Evolutionary conservation across 2,888 invertebrate species (phyloP).

Genomic region (Dastarcus helophoroides): DNA sequence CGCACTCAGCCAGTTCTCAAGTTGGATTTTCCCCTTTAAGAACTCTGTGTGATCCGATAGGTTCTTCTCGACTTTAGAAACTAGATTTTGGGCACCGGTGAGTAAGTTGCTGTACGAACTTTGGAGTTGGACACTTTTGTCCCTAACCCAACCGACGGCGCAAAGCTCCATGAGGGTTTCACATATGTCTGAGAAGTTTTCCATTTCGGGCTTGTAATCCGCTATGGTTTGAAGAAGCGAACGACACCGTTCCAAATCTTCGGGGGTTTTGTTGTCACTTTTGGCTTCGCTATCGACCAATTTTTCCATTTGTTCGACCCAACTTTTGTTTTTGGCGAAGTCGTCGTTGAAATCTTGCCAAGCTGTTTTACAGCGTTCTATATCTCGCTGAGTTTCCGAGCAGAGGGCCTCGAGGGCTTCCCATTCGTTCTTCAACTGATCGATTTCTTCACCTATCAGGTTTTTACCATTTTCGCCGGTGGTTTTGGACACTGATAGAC

Average conservation of each 20-base stretch:
- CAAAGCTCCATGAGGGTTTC: slow-evolving; percentile 79
- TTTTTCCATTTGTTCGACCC: slow-evolving; percentile 59
- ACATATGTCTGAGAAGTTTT: slow-evolving; percentile 77
- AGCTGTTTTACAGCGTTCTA: slow-evolving; percentile 64
- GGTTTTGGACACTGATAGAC: slow-evolving; percentile 61
- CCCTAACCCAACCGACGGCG: slow-evolving; percentile 73
- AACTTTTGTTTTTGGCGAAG: slow-evolving; percentile 59
- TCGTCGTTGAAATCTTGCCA: slow-evolving; percentile 74
- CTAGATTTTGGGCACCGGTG: slow-evolving; percentile 67
- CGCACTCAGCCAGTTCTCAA: slow-evolving; percentile 72
- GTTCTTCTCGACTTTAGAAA: slow-evolving; percentile 81
- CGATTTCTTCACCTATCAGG: slow-evolving; percentile 66
- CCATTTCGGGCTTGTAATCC: slow-evolving; percentile 63
- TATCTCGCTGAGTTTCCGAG: slow-evolving; percentile 61
- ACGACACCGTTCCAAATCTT: slow-evolving; percentile 65
- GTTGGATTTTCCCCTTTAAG: slow-evolving; percentile 70
- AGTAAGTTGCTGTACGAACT: slow-evolving; percentile 68
- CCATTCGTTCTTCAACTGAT: slow-evolving; percentile 71
- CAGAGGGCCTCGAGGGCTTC: slow-evolving; percentile 66
- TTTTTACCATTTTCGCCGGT: slow-evolving; percentile 79
- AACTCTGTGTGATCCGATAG: slow-evolving; percentile 86
- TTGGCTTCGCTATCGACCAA: slow-evolving; percentile 51
- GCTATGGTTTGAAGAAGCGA: slow-evolving; percentile 64
- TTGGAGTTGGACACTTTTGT: slow-evolving; percentile 76
- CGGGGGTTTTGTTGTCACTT: slow-evolving; percentile 63